A percentile compares a stretch with the other conserved stretches of the same genome.
Evolutionary conservation across 2,113 vertebrate genomes (phyloP).

Genomic region (Stomatorhinus ivindoensis): DNA sequence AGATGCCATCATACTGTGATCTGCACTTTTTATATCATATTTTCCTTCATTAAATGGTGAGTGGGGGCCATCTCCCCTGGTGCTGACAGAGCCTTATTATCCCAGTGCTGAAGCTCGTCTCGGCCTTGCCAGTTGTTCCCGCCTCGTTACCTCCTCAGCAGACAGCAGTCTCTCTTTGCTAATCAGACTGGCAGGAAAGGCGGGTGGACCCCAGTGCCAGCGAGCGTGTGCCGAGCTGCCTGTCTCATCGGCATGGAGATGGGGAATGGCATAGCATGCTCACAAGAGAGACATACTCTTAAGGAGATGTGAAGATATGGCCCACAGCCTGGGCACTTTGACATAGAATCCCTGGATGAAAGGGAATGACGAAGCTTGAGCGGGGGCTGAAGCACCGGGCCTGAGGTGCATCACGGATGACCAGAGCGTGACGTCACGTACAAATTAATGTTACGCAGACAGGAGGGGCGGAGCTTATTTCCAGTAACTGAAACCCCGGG

Average conservation of each 20-base stretch:
- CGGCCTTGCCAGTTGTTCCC: background rate
- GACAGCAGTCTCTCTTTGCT: background rate
- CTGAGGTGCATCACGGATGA: background rate
- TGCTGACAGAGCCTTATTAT: background rate
- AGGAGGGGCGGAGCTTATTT: no score
- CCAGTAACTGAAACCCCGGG: background rate
- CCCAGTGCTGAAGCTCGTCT: background rate
- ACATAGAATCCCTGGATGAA: background rate
- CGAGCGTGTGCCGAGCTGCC: background rate
- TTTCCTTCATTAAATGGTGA: conserved; percentile 10
- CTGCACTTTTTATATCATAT: background rate
- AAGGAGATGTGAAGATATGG: background rate
- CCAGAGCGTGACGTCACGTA: no score
- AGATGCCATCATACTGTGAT: background rate
- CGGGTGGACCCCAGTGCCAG: background rate
- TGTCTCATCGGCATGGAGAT: background rate
- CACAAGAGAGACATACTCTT: background rate
- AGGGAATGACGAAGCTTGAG: background rate
- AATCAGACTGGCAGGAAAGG: background rate
- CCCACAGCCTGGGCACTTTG: background rate
- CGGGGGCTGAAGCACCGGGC: background rate
- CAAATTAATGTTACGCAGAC: no score
- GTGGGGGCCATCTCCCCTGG: background rate
- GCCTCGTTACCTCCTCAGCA: background rate
- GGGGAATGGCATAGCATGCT: background rate